phyloP scores from a whole-genome alignment of 2,797 vertebrate species.

The Acropternis orthonyx region DNA sequence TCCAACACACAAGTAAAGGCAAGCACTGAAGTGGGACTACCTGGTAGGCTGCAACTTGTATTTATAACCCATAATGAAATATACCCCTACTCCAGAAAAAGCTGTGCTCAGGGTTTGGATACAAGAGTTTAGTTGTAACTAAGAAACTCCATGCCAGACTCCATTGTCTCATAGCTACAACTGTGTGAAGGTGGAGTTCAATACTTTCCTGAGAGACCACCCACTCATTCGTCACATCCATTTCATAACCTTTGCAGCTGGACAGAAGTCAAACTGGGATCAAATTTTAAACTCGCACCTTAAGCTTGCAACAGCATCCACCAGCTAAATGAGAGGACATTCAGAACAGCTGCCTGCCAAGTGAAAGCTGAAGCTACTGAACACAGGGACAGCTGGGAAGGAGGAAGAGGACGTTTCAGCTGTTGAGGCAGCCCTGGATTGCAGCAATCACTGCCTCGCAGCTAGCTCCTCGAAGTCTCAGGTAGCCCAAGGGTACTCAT shows the following conservation, averaged over 20 bases:
- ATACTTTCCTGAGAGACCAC: not conserved
- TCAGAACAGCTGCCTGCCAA: not conserved
- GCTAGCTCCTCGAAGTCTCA: not conserved
- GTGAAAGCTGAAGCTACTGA: not conserved
- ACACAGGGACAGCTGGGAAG: not conserved
- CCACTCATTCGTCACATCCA: not conserved
- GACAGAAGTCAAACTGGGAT: not conserved
- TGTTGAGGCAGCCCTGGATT: not conserved
- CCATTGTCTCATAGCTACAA: not conserved
- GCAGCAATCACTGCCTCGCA: not conserved
- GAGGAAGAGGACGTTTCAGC: not conserved
- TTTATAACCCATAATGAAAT: not conserved
- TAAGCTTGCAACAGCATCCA: not conserved
- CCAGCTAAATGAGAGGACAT: not conserved
- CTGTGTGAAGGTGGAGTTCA: not conserved
- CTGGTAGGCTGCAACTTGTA: not conserved
- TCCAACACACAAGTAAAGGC: not conserved
- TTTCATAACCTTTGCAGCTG: not conserved
- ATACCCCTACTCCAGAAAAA: not conserved
- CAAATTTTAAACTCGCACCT: not conserved
- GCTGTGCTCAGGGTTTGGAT: not conserved
- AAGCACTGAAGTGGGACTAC: not conserved
- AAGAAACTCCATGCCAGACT: not conserved
- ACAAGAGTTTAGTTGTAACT: not conserved
- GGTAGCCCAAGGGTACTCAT: not conserved